phyloP scores from a whole-genome alignment of 53 echinoderm and acorn worm genomes.

The Temnopleurus reevesii region DNA sequence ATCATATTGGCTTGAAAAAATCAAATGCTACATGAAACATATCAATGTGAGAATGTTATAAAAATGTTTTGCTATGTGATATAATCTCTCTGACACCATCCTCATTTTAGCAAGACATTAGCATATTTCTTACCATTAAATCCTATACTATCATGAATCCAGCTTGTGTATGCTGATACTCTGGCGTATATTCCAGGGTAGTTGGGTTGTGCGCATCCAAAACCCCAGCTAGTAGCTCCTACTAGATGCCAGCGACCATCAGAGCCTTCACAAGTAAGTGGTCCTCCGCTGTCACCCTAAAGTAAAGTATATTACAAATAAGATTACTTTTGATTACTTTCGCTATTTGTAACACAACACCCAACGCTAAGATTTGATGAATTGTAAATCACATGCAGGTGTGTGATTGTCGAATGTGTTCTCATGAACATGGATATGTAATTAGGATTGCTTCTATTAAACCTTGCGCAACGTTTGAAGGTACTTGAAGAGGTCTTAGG shows the following conservation, averaged over 20 bases:
- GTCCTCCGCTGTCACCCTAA: slow-evolving; percentile 79
- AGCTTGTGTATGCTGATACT: background rate
- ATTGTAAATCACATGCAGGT: background rate
- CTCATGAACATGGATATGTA: background rate
- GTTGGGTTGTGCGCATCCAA: slow-evolving; percentile 61
- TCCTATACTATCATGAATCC: background rate
- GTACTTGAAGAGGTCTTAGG: no score
- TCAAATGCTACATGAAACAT: no score
- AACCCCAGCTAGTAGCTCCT: slow-evolving; percentile 65
- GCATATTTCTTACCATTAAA: background rate
- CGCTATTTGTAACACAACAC: no score
- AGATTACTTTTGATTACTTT: no score
- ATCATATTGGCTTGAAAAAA: no score
- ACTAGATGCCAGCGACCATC: slow-evolving; percentile 63
- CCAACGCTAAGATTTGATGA: background rate
- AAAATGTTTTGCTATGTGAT: no score
- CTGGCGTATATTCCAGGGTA: slow-evolving; percentile 61
- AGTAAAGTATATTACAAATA: background rate
- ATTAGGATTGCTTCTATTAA: background rate
- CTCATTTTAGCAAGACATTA: no score
- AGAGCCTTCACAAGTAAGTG: slow-evolving; percentile 59
- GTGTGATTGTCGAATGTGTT: background rate
- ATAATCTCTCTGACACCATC: no score
- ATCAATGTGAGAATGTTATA: no score
- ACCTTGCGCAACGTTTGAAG: no score